phyloP scores from a whole-genome alignment of 2,113 vertebrate genomes.

The Periophthalmus modestus region DNA sequence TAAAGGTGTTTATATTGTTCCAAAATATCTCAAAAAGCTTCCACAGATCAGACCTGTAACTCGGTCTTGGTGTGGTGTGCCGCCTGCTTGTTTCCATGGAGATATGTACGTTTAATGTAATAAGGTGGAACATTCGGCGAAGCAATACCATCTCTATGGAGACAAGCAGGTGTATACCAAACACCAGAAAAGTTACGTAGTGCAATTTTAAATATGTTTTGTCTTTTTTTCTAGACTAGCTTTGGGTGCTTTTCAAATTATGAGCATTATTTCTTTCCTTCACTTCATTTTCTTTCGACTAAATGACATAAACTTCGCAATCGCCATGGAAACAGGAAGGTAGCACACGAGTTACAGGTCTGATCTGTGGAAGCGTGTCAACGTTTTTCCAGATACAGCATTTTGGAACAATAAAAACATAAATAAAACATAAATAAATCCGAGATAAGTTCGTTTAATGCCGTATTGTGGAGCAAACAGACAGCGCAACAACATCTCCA shows the following conservation, averaged over 20 bases:
- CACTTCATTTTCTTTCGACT: neutral
- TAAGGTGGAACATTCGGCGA: neutral
- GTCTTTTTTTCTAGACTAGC: neutral
- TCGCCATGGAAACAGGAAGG: neutral
- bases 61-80: neutral
- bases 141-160: neutral
- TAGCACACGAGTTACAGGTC: too few relatives aligned
- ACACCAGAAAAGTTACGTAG: neutral
- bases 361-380: too few relatives aligned
- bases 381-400: too few relatives aligned
- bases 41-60: neutral
- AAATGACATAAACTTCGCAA: neutral
- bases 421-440: too few relatives aligned
- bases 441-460: too few relatives aligned
- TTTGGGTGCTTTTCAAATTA: too few relatives aligned
- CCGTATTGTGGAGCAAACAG: too few relatives aligned
- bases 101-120: neutral
- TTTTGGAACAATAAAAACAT: too few relatives aligned
- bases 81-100: neutral
- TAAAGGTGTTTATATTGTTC: neutral
- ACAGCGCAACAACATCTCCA: too few relatives aligned
- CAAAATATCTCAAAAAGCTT: neutral
- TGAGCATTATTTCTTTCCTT: too few relatives aligned
- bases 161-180: neutral
- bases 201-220: neutral